Evolutionary conservation across 2,797 vertebrate genomes (phyloP).

Genomic region (Anguilla marmorata): DNA sequence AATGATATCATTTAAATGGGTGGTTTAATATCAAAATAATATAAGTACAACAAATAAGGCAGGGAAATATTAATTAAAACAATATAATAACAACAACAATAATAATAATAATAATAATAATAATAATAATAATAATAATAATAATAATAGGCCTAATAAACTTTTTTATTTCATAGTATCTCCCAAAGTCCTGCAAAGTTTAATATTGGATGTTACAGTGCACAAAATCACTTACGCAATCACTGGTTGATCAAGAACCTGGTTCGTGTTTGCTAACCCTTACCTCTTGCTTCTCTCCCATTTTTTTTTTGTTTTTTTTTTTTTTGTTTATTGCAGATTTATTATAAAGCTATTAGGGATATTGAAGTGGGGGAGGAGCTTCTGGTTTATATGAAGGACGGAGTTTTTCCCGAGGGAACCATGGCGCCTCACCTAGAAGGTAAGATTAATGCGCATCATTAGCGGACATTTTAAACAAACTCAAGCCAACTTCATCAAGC

Average conservation of each 20-base stretch:
- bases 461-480: conserved; percentile 84
- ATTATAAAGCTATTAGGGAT: conserved; percentile 96
- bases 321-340: conserved; percentile 75
- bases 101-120: conserved; percentile 26
- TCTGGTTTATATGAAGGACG: conserved; percentile 93
- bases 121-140: conserved; percentile 21
- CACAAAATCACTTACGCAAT: not conserved
- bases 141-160: conserved; percentile 9
- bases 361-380: conserved; percentile 95
- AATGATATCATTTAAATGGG: not conserved
- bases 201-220: not conserved
- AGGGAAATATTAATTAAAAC: not conserved
- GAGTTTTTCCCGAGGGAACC: conserved; percentile 85
- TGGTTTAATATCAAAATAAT: not conserved
- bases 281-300: conserved; percentile 24
- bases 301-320: conserved; percentile 40
- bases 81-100: conserved; percentile 10
- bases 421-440: conserved; percentile 93
- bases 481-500: conserved; percentile 65
- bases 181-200: not conserved
- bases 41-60: not conserved
- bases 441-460: conserved; percentile 85
- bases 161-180: conserved; percentile 11
- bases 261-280: conserved; percentile 23
- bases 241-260: not conserved